phyloP scores from a whole-genome alignment of 1,140 invertebrate species.

The Drosophila setifemur region DNA sequence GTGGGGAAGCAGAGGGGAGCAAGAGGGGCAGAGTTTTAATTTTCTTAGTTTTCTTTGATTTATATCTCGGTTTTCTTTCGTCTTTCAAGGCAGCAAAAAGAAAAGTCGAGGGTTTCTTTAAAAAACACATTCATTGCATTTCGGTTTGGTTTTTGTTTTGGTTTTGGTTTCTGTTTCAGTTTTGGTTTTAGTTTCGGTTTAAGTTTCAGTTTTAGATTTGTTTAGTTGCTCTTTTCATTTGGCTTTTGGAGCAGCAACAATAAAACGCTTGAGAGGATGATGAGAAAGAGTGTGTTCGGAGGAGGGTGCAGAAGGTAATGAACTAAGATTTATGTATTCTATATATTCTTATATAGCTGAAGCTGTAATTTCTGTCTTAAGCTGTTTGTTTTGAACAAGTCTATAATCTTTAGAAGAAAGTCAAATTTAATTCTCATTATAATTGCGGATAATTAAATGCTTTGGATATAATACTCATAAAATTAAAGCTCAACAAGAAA shows the following conservation, averaged over 20 bases:
- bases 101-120: slow-evolving; percentile 23
- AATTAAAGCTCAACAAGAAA: no score
- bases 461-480: no score
- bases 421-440: no score
- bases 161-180: slow-evolving; percentile 14
- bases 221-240: slow-evolving; percentile 16
- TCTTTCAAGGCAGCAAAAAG: slow-evolving; percentile 22
- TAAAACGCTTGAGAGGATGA: not conserved
- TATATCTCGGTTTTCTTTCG: slow-evolving; percentile 9
- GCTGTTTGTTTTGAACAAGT: no score
- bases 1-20: not conserved
- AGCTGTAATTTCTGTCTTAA: no score
- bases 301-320: no score
- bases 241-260: slow-evolving; percentile 20
- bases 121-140: slow-evolving; percentile 31
- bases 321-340: no score
- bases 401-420: no score
- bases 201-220: slow-evolving; percentile 19
- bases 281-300: not conserved
- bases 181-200: slow-evolving; percentile 27
- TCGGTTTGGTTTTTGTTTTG: slow-evolving; percentile 4
- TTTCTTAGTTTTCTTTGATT: slow-evolving; percentile 26
- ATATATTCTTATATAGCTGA: no score
- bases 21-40: slow-evolving; percentile 41
- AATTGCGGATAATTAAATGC: no score